Evolutionary conservation across 2,797 vertebrate genomes (phyloP), one percentile per base, ranked within the genome.

Genomic region (Danio choprae): DNA sequence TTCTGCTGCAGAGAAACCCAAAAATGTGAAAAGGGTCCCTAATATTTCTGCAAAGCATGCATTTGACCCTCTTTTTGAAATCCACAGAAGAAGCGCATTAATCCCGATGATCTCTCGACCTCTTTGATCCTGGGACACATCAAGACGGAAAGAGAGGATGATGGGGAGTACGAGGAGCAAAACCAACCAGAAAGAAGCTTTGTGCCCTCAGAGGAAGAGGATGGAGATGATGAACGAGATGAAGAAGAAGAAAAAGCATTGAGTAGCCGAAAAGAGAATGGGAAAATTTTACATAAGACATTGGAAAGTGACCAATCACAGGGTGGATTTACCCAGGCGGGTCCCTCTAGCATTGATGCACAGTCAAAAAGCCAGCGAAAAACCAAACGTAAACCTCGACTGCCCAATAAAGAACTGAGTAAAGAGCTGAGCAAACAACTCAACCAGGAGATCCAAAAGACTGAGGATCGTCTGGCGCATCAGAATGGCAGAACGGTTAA

Each of bases 371-470:
- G 87, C 82, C 95, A 93, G 81, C 91, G 93, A 36, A 95, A 95
- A 86, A 91, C 94, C 81, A 95, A 94, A 71, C 93, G 95, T 82
- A 96, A 95, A 68, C 88, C 94, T 48, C 92, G 94, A 68, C 91
- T 95, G 22, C 90, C 94, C 62, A 96, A 93, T 90, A 97, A 96
- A 71, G 96, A 97, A 90, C 90, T 92, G 81, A 96, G 94, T 90
- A 97, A 96, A 83, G 96, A 97, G 87, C 91, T 95, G 81, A 95
- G 95, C 88, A 95, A 96, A 85, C 94, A 95, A 87, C 94, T 95
- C 72, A 96, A 94, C 88, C 96, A 95, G 83, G 96, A 98, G 88
- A 93, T 94, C 87, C 91, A 93, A 80, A 96, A 95, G 89, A 95
- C 92, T 0, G 96, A 97, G 88, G 96, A 94, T 80, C 93, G 93